Conservation (phyloP, 2,888 invertebrate genomes). For the Drosophila mettleri region DNA sequence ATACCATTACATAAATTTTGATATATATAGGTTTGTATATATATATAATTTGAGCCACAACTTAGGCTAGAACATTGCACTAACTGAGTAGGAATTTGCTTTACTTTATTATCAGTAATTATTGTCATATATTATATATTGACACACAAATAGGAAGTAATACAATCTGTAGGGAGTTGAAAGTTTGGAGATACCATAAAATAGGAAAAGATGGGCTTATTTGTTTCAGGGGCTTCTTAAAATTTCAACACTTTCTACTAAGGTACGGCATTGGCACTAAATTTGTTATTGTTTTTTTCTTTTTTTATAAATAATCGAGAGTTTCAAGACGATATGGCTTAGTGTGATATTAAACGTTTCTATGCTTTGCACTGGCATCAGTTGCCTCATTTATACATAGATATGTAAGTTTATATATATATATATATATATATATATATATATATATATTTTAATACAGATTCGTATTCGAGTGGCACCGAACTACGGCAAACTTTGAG, state of each 20-base stretch:
- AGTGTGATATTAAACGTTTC: conserved; percentile 65
- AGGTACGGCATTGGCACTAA: conserved; percentile 76
- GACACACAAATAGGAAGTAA: conserved; percentile 35
- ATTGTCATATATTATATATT: conserved; percentile 50
- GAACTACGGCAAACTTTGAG: conserved; percentile 50
- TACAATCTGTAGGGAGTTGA: conserved; percentile 44
- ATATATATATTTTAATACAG: conserved; percentile 36
- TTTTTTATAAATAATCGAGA: conserved; percentile 30
- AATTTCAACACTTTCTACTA: conserved; percentile 34
- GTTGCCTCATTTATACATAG: conserved; percentile 61
- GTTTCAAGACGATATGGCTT: conserved; percentile 58
- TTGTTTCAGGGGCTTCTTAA: conserved; percentile 7
- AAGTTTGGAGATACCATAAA: conserved; percentile 7
- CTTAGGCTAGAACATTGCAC: conserved; percentile 33
- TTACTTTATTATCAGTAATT: conserved; percentile 18
- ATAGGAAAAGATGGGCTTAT: conserved; percentile 10
- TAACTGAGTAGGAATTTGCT: conserved; percentile 7
- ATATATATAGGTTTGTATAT: conserved; percentile 9
- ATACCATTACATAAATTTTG: conserved; percentile 36
- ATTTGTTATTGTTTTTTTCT: conserved; percentile 31
- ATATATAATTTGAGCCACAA: conserved; percentile 11
- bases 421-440: conserved; percentile 29
- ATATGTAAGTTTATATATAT: conserved; percentile 27
- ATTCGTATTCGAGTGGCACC: conserved; percentile 54
- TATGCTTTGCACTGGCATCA: conserved; percentile 73